Percentiles rank a stretch among this genome's conserved stretches.
Evolutionary conservation across 2,113 vertebrate species (phyloP).

Genomic region (Regulus satrapa): DNA sequence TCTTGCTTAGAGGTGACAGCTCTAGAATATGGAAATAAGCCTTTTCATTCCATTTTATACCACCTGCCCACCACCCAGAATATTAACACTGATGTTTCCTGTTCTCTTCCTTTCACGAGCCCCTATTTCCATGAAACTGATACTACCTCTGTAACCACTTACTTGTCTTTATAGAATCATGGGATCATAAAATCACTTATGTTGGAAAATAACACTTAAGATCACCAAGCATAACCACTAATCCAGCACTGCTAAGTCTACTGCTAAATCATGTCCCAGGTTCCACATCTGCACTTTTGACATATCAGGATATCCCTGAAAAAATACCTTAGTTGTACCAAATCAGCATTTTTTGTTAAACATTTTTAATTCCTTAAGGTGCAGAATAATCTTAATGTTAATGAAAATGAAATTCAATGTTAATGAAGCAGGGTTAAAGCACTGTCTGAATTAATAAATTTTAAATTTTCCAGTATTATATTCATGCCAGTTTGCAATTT

Average conservation of each 20-base stretch:
- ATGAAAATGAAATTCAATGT: background rate
- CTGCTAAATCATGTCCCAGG: background rate
- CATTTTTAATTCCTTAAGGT: background rate
- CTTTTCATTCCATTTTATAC: background rate
- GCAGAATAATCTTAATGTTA: background rate
- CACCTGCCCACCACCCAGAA: fast-evolving
- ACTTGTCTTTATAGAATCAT: background rate
- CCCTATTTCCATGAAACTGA: background rate
- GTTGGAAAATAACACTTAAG: background rate
- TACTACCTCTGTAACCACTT: background rate
- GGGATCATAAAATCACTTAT: background rate
- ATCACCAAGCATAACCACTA: background rate
- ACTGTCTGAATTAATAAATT: background rate
- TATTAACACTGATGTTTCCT: background rate
- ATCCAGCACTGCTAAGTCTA: background rate
- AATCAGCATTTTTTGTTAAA: background rate
- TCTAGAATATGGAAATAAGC: background rate
- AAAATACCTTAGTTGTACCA: background rate
- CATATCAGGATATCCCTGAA: background rate
- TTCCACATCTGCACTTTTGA: background rate
- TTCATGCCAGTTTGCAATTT: background rate
- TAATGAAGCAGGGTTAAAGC: background rate
- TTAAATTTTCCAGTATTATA: background rate
- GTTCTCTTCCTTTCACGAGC: background rate
- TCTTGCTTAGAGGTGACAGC: background rate